phyloP scores from a whole-genome alignment of 2,797 vertebrate species.

The Synaphobranchus kaupii region DNA sequence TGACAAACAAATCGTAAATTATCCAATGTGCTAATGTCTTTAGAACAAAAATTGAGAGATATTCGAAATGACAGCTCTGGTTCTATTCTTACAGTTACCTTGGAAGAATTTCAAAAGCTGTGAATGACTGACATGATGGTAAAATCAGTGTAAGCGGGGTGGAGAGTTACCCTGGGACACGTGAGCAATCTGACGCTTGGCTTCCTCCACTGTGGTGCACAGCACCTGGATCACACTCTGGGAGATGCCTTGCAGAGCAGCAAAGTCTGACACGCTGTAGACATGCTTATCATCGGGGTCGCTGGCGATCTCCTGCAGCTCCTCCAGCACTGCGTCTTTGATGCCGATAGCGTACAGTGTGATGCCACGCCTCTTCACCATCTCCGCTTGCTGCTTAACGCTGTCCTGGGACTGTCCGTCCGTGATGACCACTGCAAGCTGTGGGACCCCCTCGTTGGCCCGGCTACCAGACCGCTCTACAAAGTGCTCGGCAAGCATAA shows the following conservation, averaged over 20 bases:
- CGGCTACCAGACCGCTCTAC: constrained; percentile 63
- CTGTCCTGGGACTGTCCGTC: constrained; percentile 72
- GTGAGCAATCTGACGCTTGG: constrained; percentile 55
- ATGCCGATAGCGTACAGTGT: constrained; percentile 74
- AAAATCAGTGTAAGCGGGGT: neutral
- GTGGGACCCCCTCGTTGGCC: constrained; percentile 60
- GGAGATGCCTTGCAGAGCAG: constrained; percentile 68
- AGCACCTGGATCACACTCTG: constrained; percentile 71
- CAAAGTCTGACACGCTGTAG: constrained; percentile 69
- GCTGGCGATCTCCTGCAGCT: constrained; percentile 73
- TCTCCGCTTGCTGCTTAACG: constrained; percentile 54
- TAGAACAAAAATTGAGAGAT: neutral
- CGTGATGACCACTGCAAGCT: constrained; percentile 75
- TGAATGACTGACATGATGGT: neutral
- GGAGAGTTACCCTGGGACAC: constrained; percentile 51
- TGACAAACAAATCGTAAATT: neutral
- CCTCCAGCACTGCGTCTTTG: constrained; percentile 65
- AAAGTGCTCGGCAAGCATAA: constrained; percentile 73
- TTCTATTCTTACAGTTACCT: neutral
- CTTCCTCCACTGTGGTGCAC: constrained; percentile 73
- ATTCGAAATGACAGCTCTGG: neutral
- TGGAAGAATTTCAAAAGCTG: neutral
- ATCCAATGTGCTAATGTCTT: neutral
- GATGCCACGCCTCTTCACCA: constrained; percentile 66
- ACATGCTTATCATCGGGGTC: constrained; percentile 66